These are phyloP conservation scores for Rapana venosa DNA, from an alignment of 2,888 invertebrate genomes.

Conservation along the genomic window DNA sequence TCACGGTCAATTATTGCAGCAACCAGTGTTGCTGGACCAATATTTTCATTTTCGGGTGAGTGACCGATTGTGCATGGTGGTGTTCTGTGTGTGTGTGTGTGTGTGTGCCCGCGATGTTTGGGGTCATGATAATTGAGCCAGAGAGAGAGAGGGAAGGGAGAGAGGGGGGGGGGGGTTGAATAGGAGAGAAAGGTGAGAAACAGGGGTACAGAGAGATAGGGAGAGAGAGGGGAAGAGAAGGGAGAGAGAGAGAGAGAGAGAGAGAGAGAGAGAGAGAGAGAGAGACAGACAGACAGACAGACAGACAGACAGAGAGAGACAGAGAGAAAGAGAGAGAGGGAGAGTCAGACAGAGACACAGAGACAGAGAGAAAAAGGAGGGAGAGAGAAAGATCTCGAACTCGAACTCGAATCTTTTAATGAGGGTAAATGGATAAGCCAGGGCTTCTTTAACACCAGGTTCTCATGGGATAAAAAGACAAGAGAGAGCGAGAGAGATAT, in stretches of 20 bases:
- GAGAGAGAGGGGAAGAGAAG: too few species aligned
- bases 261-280: background rate
- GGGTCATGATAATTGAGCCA: too few species aligned
- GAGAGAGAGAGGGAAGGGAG: background rate
- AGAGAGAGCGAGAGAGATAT: background rate
- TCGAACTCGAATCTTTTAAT: too few species aligned
- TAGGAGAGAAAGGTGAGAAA: background rate
- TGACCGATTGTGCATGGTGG: too few species aligned
- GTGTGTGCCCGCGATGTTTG: too few species aligned
- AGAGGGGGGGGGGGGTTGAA: background rate
- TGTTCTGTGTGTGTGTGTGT: too few species aligned
- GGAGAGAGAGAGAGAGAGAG: background rate
- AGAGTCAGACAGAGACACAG: background rate
- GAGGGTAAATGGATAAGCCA: too few species aligned
- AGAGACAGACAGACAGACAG: background rate
- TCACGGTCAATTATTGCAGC: background rate
- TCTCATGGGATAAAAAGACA: background rate
- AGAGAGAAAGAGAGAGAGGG: background rate
- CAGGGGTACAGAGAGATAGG: background rate
- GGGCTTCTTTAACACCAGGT: too few species aligned
- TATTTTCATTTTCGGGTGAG: background rate
- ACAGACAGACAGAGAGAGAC: background rate
- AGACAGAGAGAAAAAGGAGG: background rate
- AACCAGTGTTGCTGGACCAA: background rate
- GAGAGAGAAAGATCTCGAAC: too few species aligned